Base-by-base conservation (phyloP, 1,140 invertebrate genomes). In the Heliconius hewitsoni region DNA sequence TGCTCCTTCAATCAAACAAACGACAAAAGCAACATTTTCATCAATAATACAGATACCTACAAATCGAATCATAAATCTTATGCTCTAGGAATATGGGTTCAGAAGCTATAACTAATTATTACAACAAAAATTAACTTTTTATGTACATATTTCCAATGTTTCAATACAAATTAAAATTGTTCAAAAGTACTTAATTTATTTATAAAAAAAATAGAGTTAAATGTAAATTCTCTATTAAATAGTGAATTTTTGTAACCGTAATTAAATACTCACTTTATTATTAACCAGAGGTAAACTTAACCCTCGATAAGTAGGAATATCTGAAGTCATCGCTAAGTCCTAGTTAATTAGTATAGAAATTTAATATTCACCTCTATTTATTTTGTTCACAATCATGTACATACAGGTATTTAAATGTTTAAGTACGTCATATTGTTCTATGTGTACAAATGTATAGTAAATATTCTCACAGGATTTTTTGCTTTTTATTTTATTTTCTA, bases 371-470 rank as follows among this genome's bases (percentile, higher is more conserved):
- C 84, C 87, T 88, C 82, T 93, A 93, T 93, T 94, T 94, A 93
- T 94, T 94, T 89, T 86, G 80, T 87, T 86, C 84, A 81, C 86
- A 89, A 86, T 80, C 78, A 84, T 94, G 91, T 94, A 93, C 88
- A 93, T 92, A 89, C 84, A 87, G 85, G 82, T 86, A 84, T 76
- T 83, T 79, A 84, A 79, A 82, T 86, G 84, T 85, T 77, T 89
- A 90, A 91, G 89, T 89, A 90, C 87, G 91, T 91, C 87, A 87
- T 89, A 88, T 90, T 87, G 91, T 87, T 82, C 79, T 90, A 88
- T 85, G 83, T 94, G 92, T 94, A 94, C 92, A 94, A 94, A 94
- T 93, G 91, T 94, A 93, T 90, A 93, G 87, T 92, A 92, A 92
- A 91, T 78, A 77, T 86, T 86, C 86, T 85, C 84, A 83, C 82